These are phyloP conservation scores for Halichoerus grypus DNA, from an alignment of 2,113 vertebrate species.

Conservation along the genomic window DNA sequence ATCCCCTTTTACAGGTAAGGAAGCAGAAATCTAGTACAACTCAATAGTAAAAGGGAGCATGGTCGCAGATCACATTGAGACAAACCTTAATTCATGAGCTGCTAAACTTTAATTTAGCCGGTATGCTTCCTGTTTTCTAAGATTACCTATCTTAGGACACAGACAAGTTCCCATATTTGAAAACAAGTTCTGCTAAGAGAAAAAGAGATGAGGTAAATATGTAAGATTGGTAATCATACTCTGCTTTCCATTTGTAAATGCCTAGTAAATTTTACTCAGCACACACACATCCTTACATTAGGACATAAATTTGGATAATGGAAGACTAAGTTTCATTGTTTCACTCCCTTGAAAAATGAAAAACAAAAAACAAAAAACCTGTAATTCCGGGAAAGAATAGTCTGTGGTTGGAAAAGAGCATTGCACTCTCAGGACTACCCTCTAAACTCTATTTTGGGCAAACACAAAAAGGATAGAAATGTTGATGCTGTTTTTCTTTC, in stretches of 20 bases:
- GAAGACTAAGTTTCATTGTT: background rate
- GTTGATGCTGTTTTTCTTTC: background rate
- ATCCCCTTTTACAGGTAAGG: background rate
- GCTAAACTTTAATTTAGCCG: background rate
- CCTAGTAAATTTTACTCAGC: background rate
- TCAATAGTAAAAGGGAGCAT: background rate
- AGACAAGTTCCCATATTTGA: background rate
- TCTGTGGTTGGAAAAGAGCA: background rate
- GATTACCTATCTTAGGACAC: background rate
- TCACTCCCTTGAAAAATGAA: background rate
- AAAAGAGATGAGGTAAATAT: background rate
- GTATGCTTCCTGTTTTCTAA: background rate
- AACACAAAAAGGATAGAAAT: background rate
- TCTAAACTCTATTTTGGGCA: background rate
- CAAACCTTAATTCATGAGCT: background rate
- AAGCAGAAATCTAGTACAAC: background rate
- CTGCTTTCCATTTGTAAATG: background rate
- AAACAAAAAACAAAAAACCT: background rate
- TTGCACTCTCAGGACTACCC: background rate
- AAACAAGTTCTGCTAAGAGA: background rate
- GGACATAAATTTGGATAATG: background rate
- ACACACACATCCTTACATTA: background rate
- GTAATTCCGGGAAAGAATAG: background rate
- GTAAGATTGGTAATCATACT: background rate
- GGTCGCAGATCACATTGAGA: background rate